phyloP scores from a whole-genome alignment of 1,140 invertebrate species.

The Brachionus sp. region DNA sequence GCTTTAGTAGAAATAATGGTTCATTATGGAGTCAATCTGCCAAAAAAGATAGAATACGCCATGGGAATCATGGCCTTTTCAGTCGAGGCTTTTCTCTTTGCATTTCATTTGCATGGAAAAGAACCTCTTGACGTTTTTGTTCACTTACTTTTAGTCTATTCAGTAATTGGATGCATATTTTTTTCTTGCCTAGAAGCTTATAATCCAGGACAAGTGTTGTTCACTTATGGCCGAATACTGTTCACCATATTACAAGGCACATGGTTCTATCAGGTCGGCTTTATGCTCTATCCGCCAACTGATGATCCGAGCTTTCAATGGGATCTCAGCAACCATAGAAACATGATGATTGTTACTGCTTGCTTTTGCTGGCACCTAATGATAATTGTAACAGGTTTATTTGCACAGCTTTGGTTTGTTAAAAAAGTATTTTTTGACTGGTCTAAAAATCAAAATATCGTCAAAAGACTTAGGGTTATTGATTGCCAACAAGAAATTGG shows the following conservation, averaged over 20 bases:
- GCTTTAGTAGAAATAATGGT: slow-evolving; percentile 58
- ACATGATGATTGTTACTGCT: slow-evolving; percentile 60
- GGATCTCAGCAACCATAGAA: slow-evolving; percentile 56
- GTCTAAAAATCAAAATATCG: background rate
- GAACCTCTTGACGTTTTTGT: slow-evolving; percentile 58
- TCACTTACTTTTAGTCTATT: slow-evolving; percentile 60
- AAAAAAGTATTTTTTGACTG: background rate
- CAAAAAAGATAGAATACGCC: slow-evolving; percentile 58
- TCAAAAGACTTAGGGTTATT: background rate
- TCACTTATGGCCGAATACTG: slow-evolving; percentile 55
- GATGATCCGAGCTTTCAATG: slow-evolving; percentile 50
- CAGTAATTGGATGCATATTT: slow-evolving; percentile 52
- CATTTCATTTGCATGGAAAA: slow-evolving; percentile 61
- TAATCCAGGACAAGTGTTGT: slow-evolving; percentile 56
- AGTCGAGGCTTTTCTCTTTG: slow-evolving; percentile 60
- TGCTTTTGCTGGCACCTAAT: slow-evolving; percentile 51
- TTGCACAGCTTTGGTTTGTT: background rate
- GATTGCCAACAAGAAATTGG: background rate
- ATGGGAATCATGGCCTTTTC: slow-evolving; percentile 50
- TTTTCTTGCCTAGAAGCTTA: slow-evolving; percentile 57
- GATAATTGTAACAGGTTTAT: slow-evolving; percentile 41
- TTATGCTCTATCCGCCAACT: slow-evolving; percentile 60
- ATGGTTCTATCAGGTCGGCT: slow-evolving; percentile 62
- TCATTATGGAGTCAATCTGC: slow-evolving; percentile 55
- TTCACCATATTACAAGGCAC: slow-evolving; percentile 61